Evolutionary conservation across 2,888 invertebrate species (phyloP), one percentile per base, ranked within the genome.

Genomic region (Protula sp.): DNA sequence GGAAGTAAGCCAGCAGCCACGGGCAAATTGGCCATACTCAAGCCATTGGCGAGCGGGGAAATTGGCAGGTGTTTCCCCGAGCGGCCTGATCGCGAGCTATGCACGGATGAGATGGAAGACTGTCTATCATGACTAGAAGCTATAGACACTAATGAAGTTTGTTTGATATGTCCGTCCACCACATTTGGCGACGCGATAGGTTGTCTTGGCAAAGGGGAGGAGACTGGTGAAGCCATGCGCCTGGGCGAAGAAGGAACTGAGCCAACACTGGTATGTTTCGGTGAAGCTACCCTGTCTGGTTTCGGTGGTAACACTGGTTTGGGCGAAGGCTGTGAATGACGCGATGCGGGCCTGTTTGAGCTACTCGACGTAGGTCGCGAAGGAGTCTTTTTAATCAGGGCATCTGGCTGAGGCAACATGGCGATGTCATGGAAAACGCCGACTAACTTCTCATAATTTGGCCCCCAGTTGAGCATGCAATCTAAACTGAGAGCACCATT

Each of bases 361-460:
- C 9, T 14, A 38, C 9, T 14, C 9, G 38, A 38, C 9, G 19
- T 19, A 14, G 38, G 38, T 9, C 38, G 9, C 38, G 19, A 14
- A 14, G 9, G 9, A 19, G 38, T 38, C 9, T 38, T 38, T 14
- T 14, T 38, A 19, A 14, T 19, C 19, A 14, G 9, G 19, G 38
- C 9, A 38, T 38, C 38, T 3, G 5, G 38, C 3, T 94, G 94
- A 2, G 94, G 94, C 70, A 95, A 83, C 82, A 94, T 92, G 52
- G 94, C 94, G 73, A 95, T 94, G 82, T 95, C 95, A 83, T 92
- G 93, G 77, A 94, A 95, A 54, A 95, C 95, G 29, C 94, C 94
- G 66, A 93, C 92, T 77, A 95, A 86, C 79, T 91, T 93, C 81
- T 94, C 92, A 81, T 94, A 95, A 82, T 93, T 94, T 26, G 94